phyloP scores from a whole-genome alignment of 1,140 invertebrate genomes.

The Bombus huntii region DNA sequence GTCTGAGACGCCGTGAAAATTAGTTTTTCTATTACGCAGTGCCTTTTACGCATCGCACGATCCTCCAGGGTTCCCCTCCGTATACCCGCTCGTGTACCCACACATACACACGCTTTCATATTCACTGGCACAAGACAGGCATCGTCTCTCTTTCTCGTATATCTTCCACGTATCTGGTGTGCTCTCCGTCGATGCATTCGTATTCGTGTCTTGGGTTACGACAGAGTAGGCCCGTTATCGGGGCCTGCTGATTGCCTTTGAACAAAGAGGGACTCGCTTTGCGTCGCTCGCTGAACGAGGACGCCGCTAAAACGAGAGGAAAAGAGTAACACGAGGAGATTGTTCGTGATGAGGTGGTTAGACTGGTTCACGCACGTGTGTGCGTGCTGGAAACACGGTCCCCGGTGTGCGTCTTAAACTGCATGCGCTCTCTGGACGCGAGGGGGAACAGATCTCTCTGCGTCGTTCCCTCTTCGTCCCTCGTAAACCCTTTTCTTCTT shows the following conservation, averaged over 20 bases:
- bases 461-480: slow-evolving; percentile 36
- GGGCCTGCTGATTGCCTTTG: slow-evolving; percentile 80
- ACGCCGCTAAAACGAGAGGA: slow-evolving; percentile 64
- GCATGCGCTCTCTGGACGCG: slow-evolving; percentile 60
- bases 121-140: neutral
- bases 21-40: slow-evolving; percentile 68
- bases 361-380: slow-evolving; percentile 80
- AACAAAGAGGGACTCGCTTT: slow-evolving; percentile 76
- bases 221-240: slow-evolving; percentile 82
- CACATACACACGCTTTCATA: neutral
- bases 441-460: slow-evolving; percentile 54
- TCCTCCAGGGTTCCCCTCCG: slow-evolving; percentile 31
- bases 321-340: slow-evolving; percentile 79
- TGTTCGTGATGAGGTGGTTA: slow-evolving; percentile 82
- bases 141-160: slow-evolving; percentile 23
- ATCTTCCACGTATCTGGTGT: slow-evolving; percentile 34
- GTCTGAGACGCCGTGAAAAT: slow-evolving; percentile 19
- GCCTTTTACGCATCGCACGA: slow-evolving; percentile 66
- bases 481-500: slow-evolving; percentile 36
- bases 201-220: slow-evolving; percentile 79
- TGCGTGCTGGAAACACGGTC: slow-evolving; percentile 71
- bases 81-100: neutral
- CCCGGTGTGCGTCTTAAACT: slow-evolving; percentile 70
- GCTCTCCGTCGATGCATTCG: slow-evolving; percentile 62
- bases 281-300: slow-evolving; percentile 65